phyloP scores from a whole-genome alignment of 35 echinoderm and acorn worm genomes.

The Anneissia japonica region DNA sequence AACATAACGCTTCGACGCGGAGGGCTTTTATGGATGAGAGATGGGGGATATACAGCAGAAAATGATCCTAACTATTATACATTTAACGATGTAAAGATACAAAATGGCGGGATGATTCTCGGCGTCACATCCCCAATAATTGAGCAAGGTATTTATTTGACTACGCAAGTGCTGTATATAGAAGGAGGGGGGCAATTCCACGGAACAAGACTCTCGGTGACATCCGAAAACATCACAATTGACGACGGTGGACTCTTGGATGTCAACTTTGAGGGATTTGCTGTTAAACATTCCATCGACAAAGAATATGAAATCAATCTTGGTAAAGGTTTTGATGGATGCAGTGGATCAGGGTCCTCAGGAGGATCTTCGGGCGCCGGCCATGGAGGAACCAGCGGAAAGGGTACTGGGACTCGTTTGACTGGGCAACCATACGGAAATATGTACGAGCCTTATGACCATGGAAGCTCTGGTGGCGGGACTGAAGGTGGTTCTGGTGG shows the following conservation, averaged over 20 bases:
- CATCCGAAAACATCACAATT: constrained; percentile 64
- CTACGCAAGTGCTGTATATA: constrained; percentile 35
- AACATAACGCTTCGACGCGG: constrained; percentile 55
- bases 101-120: constrained; percentile 48
- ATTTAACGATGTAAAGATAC: constrained; percentile 50
- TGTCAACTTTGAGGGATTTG: constrained; percentile 55
- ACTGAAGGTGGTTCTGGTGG: constrained; percentile 50
- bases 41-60: constrained; percentile 55
- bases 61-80: constrained; percentile 41
- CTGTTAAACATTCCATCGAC: constrained; percentile 18
- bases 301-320: constrained; percentile 30
- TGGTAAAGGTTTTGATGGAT: constrained; percentile 40
- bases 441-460: constrained; percentile 82
- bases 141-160: constrained; percentile 59
- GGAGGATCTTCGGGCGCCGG: constrained; percentile 72
- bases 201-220: constrained; percentile 45
- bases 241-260: constrained; percentile 80
- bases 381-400: constrained; percentile 75
- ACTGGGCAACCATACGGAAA: constrained; percentile 92
- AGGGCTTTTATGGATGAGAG: constrained; percentile 71
- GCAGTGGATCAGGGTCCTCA: background rate
- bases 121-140: constrained; percentile 40
- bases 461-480: constrained; percentile 77
- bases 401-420: constrained; percentile 23
- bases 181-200: constrained; percentile 68